Evolutionary conservation across 2,797 vertebrate species (phyloP).

Genomic region (Synaphobranchus kaupii): DNA sequence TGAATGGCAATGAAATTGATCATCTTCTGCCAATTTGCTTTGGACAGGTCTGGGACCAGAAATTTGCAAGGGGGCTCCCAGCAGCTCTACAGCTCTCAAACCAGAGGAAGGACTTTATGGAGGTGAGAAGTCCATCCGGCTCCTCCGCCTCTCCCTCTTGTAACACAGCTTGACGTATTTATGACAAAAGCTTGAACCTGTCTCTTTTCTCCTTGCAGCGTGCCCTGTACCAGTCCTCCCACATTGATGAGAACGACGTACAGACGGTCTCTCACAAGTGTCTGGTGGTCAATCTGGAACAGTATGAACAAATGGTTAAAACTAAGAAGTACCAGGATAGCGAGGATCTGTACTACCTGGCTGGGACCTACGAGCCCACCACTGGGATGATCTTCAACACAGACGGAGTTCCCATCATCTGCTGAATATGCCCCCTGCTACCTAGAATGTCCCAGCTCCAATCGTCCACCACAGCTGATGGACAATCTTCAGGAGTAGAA

Average conservation of each 20-base stretch:
- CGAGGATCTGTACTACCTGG: slow-evolving; percentile 95
- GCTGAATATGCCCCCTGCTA: slow-evolving; percentile 65
- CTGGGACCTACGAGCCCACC: slow-evolving; percentile 95
- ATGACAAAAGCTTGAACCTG: background rate
- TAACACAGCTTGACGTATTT: background rate
- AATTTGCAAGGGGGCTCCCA: slow-evolving; percentile 67
- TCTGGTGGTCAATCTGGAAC: slow-evolving; percentile 92
- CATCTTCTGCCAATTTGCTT: background rate
- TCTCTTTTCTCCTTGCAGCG: slow-evolving; percentile 68
- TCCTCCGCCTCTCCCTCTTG: background rate
- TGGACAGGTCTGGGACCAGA: slow-evolving; percentile 76
- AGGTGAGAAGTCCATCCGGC: slow-evolving; percentile 60
- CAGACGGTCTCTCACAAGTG: slow-evolving; percentile 99
- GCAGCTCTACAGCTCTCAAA: slow-evolving; percentile 73
- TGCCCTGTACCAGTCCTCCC: slow-evolving; percentile 96
- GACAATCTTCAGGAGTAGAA: background rate
- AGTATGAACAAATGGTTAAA: slow-evolving; percentile 91
- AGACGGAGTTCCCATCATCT: slow-evolving; percentile 91
- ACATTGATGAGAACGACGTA: slow-evolving; percentile 96
- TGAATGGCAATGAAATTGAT: no score
- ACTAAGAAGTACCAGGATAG: slow-evolving; percentile 90
- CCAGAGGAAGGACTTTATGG: slow-evolving; percentile 83
- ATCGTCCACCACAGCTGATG: background rate
- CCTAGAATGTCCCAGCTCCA: slow-evolving; percentile 1
- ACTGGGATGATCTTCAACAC: slow-evolving; percentile 93